Base-by-base conservation (phyloP, 2,888 invertebrate genomes). In the Muscina levida region DNA sequence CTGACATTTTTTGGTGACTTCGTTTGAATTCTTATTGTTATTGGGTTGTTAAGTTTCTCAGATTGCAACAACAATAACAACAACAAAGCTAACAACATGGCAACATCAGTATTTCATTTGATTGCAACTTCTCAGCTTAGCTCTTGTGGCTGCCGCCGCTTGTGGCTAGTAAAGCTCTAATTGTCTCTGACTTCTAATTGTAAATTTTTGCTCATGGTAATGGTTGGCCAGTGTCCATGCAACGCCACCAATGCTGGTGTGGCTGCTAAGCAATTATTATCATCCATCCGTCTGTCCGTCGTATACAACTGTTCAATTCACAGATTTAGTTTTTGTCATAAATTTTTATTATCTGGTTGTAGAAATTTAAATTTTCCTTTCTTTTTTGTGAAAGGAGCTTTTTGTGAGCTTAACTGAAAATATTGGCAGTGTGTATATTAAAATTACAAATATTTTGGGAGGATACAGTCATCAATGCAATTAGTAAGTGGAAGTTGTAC, bases 1-100 rank as follows among this genome's bases (percentile, higher is more conserved):
- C 70, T 82, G 76, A 79, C 67, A 83, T 83, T 77, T 81, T 81
- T 81, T 77, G 77, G 81, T 81, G 81, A 77, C 81, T 81, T 81
- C 71, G 81, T 72, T 77, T 77, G 77, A 81, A 81, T 82, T 82
- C 75, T 82, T 82, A 78, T 78, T 82, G 78, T 78, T 78, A 78
- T 78, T 82, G 78, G 82, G 75, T 78, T 82, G 78, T 82, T 82
- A 82, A 82, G 65, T 78, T 82, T 82, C 75, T 70, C 72, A 72
- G 75, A 70, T 67, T 51, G 62, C 57, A 53, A 59, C 15, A 24
- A 15, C 66, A 44, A 6, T 24, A 59, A 17, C 72, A 51, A 15
- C 37, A 53, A 13, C 44, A 57, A 19, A n/a, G n/a, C n/a, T n/a
- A 17, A 46, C 31, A 26, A 56, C 44, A 19, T 17, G 42, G 26